phyloP scores from a whole-genome alignment of 2,888 invertebrate species.

The Prostheceraeus crozeri region DNA sequence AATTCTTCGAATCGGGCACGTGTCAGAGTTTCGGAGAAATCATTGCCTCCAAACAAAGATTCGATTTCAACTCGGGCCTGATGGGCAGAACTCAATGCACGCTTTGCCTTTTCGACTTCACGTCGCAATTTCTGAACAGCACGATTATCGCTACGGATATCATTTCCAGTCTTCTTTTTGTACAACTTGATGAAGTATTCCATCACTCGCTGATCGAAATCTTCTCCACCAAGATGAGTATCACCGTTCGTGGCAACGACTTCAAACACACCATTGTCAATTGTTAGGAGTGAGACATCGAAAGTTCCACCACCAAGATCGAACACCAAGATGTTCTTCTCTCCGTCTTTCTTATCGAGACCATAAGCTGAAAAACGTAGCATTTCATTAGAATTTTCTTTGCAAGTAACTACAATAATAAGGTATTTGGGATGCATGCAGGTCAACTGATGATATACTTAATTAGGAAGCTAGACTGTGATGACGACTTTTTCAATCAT shows the following conservation, averaged over 20 bases:
- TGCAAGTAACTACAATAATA: constrained; percentile 40
- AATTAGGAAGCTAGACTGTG: no score
- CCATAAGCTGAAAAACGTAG: no score
- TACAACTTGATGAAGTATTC: constrained; percentile 96
- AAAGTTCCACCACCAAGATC: constrained; percentile 99
- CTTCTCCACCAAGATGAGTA: constrained; percentile 92
- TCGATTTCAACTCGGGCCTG: constrained; percentile 97
- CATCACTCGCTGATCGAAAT: constrained; percentile 96
- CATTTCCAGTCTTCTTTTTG: constrained; percentile 97
- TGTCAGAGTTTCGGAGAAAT: constrained; percentile 93
- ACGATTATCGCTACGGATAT: constrained; percentile 81
- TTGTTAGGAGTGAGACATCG: constrained; percentile 92
- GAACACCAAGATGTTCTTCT: constrained; percentile 95
- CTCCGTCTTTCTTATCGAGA: constrained; percentile 84
- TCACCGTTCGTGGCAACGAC: constrained; percentile 78
- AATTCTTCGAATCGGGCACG: constrained; percentile 96
- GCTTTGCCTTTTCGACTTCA: constrained; percentile 93
- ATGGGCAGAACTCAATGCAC: constrained; percentile 84
- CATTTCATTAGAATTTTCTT: constrained; percentile 88
- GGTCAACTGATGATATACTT: no score
- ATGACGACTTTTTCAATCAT: no score
- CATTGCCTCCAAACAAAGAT: constrained; percentile 92
- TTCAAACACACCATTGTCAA: constrained; percentile 97
- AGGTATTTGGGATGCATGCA: not conserved
- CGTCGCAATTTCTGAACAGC: constrained; percentile 90